These are phyloP conservation scores for Phoeniculus purpureus DNA, from an alignment of 2,797 vertebrate species.

Conservation along the genomic window DNA sequence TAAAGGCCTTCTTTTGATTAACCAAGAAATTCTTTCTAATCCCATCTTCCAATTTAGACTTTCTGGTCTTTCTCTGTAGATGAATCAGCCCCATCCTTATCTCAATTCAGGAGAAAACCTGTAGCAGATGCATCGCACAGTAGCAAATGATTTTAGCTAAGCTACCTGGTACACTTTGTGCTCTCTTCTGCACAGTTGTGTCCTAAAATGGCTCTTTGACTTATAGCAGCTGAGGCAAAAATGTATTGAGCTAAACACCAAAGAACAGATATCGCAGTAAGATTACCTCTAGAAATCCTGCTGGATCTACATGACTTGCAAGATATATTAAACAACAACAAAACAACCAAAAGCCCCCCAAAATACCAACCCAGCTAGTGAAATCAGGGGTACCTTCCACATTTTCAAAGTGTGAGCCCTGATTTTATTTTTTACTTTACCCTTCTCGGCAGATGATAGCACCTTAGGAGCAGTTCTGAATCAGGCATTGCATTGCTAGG, in stretches of 20 bases:
- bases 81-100: constrained; percentile 21
- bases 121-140: neutral
- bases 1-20: neutral
- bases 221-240: neutral
- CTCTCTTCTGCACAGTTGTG: neutral
- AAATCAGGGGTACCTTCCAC: neutral
- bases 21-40: constrained; percentile 12
- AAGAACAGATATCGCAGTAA: neutral
- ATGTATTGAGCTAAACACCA: neutral
- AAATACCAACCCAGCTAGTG: neutral
- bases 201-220: neutral
- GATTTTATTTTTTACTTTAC: constrained; percentile 7
- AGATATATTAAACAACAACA: neutral
- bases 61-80: neutral
- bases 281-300: neutral
- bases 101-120: neutral
- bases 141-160: neutral
- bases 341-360: neutral
- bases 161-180: neutral
- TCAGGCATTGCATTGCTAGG: neutral
- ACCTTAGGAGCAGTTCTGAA: neutral
- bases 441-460: neutral
- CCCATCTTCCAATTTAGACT: constrained; percentile 8
- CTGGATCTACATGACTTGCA: neutral
- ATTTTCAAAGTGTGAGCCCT: neutral